phyloP scores from a whole-genome alignment of 2,113 vertebrate species.

The Xiphorhynchus elegans region DNA sequence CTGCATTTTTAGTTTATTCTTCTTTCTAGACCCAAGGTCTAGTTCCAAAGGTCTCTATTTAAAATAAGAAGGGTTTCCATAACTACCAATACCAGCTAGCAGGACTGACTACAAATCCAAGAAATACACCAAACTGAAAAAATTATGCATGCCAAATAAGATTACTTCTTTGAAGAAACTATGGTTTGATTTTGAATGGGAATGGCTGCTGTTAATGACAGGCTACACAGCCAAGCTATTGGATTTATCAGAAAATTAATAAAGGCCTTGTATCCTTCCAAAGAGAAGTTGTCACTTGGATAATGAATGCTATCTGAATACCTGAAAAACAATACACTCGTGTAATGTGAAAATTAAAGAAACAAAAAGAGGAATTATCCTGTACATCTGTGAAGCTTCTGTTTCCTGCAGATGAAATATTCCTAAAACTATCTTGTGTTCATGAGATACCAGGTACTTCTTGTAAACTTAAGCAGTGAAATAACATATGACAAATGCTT shows the following conservation, averaged over 20 bases:
- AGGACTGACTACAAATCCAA: background rate
- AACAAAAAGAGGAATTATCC: background rate
- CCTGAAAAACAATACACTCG: background rate
- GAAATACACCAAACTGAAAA: background rate
- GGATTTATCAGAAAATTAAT: background rate
- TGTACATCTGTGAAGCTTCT: background rate
- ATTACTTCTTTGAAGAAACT: background rate
- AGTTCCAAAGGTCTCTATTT: background rate
- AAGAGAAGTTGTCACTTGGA: background rate
- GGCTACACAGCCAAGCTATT: background rate
- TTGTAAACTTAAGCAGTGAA: background rate
- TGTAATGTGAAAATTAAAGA: background rate
- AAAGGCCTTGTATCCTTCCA: background rate
- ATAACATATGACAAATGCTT: background rate
- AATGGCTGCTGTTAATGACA: background rate
- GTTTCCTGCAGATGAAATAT: background rate
- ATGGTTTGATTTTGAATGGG: background rate
- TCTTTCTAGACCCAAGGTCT: background rate
- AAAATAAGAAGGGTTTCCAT: background rate
- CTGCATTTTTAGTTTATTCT: background rate
- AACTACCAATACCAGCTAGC: background rate
- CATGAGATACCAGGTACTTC: background rate
- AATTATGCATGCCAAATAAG: background rate
- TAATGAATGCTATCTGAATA: background rate
- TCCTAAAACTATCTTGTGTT: background rate